Base-by-base conservation (phyloP, 2,797 vertebrate species). In the Pseudotriccus pelzelni region DNA sequence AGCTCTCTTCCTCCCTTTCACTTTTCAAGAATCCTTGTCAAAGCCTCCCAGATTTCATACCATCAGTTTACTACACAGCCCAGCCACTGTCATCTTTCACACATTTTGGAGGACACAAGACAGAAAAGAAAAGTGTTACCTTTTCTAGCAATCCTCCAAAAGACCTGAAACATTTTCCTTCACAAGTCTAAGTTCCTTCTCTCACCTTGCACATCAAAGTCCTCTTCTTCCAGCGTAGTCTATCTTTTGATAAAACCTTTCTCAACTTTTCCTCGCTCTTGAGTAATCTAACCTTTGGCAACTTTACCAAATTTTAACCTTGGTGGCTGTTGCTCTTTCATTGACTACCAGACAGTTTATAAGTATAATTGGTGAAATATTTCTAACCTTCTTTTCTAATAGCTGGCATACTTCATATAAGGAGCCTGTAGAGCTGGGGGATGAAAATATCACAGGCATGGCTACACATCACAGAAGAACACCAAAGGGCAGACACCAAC, bases 401-500 rank as follows among this genome's bases (percentile, higher is more conserved):
- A 76, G 70, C 90, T 95, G 88, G 36, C 1, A 0, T 58, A 70
- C 59, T 59, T 88, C 50, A 90, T 67, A 56, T 22, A 83, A 83
- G 56, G 46, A 93, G 82, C 59, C 68, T 74, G 75, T 27, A 92
- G 79, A 94, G 87, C 87, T 85, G 82, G 68, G 66, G 27, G 58
- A 83, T 87, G 78, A 85, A 87, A 86, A 21, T 86, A 87, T 34
- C 81, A 64, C 9, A 91, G 81, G 87, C 79, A 94, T 66, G 62
- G 79, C 89, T 89, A 66, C 87, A 59, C 76, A 83, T 46, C 82
- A 86, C 74, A 94, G 43, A 91, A 87, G 56, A 96, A 86, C 55
- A 93, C 84, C 89, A 96, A 96, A 96, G 91, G 95, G 93, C 89
- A 84, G 47, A 43, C 19, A 87, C 46, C 60, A 94, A 91, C 82